Evolutionary conservation across 2,888 invertebrate genomes (phyloP).

Genomic region (Callyntrura sp.): DNA sequence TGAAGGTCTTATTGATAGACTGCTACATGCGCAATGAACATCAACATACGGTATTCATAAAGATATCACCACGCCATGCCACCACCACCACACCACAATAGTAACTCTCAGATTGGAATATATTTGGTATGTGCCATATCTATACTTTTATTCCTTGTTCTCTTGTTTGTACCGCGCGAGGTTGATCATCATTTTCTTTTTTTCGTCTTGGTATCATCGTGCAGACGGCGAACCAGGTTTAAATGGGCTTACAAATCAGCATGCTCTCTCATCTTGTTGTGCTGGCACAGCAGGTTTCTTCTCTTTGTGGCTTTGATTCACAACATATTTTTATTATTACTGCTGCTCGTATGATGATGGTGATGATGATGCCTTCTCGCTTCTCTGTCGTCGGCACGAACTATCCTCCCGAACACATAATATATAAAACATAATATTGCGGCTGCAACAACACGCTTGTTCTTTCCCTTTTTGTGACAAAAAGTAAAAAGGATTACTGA

Average conservation of each 20-base stretch:
- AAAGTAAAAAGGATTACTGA: constrained; percentile 53
- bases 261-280: constrained; percentile 69
- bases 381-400: constrained; percentile 63
- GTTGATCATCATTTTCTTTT: constrained; percentile 32
- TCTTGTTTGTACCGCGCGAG: constrained; percentile 55
- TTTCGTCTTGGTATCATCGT: constrained; percentile 30
- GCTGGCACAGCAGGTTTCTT: constrained; percentile 69
- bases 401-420: constrained; percentile 13
- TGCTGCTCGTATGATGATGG: constrained; percentile 37
- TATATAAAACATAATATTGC: constrained; percentile 27
- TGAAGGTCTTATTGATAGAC: constrained; percentile 57
- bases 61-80: constrained; percentile 56
- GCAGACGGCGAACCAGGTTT: constrained; percentile 50
- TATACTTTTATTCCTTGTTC: neutral
- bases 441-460: constrained; percentile 49
- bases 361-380: constrained; percentile 27
- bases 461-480: constrained; percentile 59
- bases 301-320: constrained; percentile 71
- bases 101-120: constrained; percentile 30
- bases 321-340: constrained; percentile 54
- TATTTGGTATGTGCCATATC: neutral
- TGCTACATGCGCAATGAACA: constrained; percentile 36
- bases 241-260: constrained; percentile 73
- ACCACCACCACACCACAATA: constrained; percentile 23
- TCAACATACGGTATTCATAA: constrained; percentile 56